Percentiles rank a stretch among this genome's conserved stretches.
phyloP scores from a whole-genome alignment of 2,113 vertebrate genomes.

The Taxidea taxus region DNA sequence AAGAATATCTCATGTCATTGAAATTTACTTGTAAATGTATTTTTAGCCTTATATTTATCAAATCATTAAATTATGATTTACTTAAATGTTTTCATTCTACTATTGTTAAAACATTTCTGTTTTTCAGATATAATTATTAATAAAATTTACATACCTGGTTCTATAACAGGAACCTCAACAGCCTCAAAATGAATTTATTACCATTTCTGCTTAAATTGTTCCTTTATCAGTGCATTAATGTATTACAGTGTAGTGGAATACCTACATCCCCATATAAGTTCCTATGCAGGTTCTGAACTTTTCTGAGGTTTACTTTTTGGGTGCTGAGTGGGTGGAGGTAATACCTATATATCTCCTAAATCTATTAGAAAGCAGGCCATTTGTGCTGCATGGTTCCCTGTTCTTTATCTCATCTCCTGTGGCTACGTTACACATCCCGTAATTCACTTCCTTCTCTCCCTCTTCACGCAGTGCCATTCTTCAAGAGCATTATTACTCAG shows the following conservation, averaged over 20 bases:
- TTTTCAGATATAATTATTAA: not conserved
- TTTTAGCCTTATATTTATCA: not conserved
- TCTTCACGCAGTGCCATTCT: not conserved
- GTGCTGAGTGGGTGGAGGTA: no score
- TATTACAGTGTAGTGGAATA: not conserved
- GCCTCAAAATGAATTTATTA: not conserved
- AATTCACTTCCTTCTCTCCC: not conserved
- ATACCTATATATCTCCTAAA: not conserved
- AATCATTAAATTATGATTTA: not conserved
- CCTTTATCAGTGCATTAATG: not conserved
- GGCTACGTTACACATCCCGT: not conserved
- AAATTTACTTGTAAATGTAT: not conserved
- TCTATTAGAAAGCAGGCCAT: not conserved
- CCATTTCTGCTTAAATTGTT: not conserved
- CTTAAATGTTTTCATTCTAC: not conserved
- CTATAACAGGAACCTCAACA: not conserved
- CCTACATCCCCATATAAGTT: not conserved
- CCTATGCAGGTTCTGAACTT: not conserved
- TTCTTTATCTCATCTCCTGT: not conserved
- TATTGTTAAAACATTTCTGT: not conserved
- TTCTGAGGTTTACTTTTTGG: not conserved
- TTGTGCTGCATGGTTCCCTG: not conserved
- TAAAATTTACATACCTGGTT: not conserved
- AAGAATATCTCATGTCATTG: not conserved
- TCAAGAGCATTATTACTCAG: not conserved